Evolutionary conservation across 2,888 invertebrate species (phyloP).

Genomic region (Drosophila pseudotakahashii): DNA sequence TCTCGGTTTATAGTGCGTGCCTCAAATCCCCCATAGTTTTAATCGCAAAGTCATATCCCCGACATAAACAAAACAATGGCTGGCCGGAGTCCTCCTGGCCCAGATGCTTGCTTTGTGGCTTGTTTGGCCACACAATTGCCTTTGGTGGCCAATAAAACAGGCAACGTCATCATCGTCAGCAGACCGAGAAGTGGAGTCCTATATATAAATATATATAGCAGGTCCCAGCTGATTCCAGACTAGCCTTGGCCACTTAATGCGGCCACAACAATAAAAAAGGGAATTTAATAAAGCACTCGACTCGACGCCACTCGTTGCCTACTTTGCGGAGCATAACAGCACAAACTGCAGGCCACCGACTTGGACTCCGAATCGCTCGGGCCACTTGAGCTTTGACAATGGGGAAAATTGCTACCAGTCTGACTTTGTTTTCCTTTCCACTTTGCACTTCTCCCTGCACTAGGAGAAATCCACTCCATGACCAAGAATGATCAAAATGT

Average conservation of each 20-base stretch:
- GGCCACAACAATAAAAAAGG: constrained; percentile 72
- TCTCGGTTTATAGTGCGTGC: constrained; percentile 9
- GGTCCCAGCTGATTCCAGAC: constrained; percentile 44
- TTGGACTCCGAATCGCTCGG: constrained; percentile 20
- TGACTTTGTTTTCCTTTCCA: constrained; percentile 48
- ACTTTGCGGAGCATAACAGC: constrained; percentile 74
- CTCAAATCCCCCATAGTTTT: constrained; percentile 36
- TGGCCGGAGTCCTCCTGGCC: constrained; percentile 44
- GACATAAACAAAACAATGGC: constrained; percentile 48
- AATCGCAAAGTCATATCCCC: constrained; percentile 53
- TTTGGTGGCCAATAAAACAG: constrained; percentile 67
- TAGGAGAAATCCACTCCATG: background rate
- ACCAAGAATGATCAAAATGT: background rate
- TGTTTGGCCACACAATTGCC: constrained; percentile 62
- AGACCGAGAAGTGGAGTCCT: constrained; percentile 20
- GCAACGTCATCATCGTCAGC: constrained; percentile 42
- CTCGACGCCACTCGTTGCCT: constrained; percentile 63
- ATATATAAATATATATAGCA: constrained; percentile 1
- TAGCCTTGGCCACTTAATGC: constrained; percentile 69
- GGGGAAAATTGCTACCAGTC: constrained; percentile 57
- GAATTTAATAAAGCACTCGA: constrained; percentile 69
- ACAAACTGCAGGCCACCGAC: constrained; percentile 60
- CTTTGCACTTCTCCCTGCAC: constrained; percentile 35
- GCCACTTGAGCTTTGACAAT: constrained; percentile 77
- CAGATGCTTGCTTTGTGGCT: constrained; percentile 48